Percentiles rank a stretch among this genome's conserved stretches.
Conservation (phyloP, 2,888 invertebrate genomes). For the Spodoptera littoralis region DNA sequence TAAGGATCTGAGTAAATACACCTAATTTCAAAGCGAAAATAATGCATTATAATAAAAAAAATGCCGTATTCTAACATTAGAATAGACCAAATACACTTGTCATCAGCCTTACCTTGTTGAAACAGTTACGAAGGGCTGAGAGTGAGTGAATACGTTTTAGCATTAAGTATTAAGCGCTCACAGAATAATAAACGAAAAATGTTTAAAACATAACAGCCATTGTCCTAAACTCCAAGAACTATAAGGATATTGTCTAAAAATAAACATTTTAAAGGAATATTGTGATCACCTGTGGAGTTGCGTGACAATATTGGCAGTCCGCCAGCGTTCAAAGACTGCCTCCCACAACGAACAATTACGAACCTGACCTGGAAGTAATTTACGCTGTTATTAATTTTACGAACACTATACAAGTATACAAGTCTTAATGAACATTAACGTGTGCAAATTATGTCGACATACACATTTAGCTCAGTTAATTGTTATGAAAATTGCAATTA, state of each 20-base stretch:
- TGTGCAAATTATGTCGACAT: not conserved
- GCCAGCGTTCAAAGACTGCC: slow-evolving; percentile 7
- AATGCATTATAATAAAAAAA: too few relatives aligned
- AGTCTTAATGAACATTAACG: too few relatives aligned
- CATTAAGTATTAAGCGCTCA: not conserved
- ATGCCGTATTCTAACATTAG: too few relatives aligned
- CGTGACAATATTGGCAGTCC: slow-evolving; percentile 25
- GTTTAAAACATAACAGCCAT: not conserved
- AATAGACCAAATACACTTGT: too few relatives aligned
- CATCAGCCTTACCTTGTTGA: too few relatives aligned
- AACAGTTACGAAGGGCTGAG: too few relatives aligned
- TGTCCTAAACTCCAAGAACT: not conserved
- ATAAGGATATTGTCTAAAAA: slow-evolving; percentile 7
- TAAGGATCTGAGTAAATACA: too few relatives aligned
- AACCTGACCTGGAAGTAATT: slow-evolving; percentile 20
- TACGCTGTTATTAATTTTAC: slow-evolving; percentile 12
- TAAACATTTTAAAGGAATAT: not conserved
- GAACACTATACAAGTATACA: not conserved
- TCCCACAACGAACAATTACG: slow-evolving; percentile 14
- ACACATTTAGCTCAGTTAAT: too few relatives aligned
- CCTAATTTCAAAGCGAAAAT: too few relatives aligned
- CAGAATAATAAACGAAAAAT: not conserved
- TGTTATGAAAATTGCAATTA: too few relatives aligned
- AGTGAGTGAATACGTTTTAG: too few relatives aligned
- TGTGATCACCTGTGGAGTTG: slow-evolving; percentile 20